These are phyloP conservation scores for Tamandua tetradactyla DNA, from an alignment of 2,797 vertebrate species.

Conservation along the genomic window DNA sequence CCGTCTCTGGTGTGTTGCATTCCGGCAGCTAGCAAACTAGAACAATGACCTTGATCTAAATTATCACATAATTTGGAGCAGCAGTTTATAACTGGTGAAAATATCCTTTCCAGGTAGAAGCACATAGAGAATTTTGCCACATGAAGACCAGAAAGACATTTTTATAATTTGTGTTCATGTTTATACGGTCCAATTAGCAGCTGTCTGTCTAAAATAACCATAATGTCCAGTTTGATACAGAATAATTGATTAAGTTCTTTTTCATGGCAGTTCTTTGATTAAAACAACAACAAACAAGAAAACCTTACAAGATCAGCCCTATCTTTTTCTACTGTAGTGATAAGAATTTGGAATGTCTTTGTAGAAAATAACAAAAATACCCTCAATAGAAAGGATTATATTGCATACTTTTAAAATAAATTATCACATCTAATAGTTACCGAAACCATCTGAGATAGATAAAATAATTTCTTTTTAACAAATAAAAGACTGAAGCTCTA, in stretches of 20 bases:
- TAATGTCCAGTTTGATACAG: not conserved
- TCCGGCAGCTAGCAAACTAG: too few species aligned
- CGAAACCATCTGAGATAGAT: not conserved
- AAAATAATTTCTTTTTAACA: constrained; percentile 45
- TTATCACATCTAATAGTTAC: not conserved
- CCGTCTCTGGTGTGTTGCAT: too few species aligned
- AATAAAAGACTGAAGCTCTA: not conserved
- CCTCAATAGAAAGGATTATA: not conserved
- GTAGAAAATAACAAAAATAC: constrained; percentile 35
- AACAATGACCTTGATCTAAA: constrained; percentile 79
- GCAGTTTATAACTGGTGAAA: constrained; percentile 50
- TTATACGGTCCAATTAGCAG: not conserved
- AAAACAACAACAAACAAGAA: constrained; percentile 26
- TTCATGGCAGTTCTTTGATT: not conserved
- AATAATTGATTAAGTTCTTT: constrained; percentile 2
- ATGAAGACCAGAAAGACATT: constrained; percentile 18
- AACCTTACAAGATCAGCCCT: not conserved
- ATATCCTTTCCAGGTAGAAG: constrained; percentile 59
- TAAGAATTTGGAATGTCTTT: constrained; percentile 32
- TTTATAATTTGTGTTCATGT: not conserved
- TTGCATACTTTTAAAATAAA: constrained; percentile 4
- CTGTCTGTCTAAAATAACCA: not conserved
- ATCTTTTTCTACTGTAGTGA: not conserved
- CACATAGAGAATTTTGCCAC: constrained; percentile 13
- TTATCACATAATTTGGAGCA: constrained; percentile 61